These are phyloP conservation scores for Platorchestia sp. DNA, from an alignment of 1,140 invertebrate species.

Conservation along the genomic window DNA sequence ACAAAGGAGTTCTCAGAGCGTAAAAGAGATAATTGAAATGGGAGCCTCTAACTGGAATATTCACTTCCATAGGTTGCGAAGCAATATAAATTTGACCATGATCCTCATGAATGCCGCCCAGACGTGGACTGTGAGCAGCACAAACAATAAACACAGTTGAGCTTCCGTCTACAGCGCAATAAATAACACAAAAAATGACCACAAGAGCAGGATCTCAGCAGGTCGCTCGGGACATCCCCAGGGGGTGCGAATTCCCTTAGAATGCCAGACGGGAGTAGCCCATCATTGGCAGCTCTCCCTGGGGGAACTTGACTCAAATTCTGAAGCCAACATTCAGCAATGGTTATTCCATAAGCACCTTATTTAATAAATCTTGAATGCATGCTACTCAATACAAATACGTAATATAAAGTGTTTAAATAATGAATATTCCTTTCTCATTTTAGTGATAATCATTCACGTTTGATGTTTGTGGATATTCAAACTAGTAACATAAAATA, in stretches of 20 bases:
- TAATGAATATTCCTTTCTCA: background rate
- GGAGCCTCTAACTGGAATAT: background rate
- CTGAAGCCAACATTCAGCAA: background rate
- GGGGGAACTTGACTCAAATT: background rate
- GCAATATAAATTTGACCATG: background rate
- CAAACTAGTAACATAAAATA: background rate
- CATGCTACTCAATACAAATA: background rate
- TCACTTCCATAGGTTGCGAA: background rate
- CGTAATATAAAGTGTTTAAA: background rate
- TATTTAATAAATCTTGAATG: background rate
- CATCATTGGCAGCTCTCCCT: slow-evolving; percentile 12
- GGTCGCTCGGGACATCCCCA: slow-evolving; percentile 16
- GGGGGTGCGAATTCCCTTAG: slow-evolving; percentile 16
- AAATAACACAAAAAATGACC: background rate
- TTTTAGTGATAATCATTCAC: background rate
- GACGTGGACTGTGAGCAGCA: background rate
- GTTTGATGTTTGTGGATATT: background rate
- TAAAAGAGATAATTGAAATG: background rate
- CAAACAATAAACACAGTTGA: background rate
- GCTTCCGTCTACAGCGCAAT: background rate
- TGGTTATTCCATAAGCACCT: background rate
- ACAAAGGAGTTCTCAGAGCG: background rate
- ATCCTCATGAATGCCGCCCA: background rate
- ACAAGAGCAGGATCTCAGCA: background rate
- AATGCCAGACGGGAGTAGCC: background rate